Conservation (phyloP, 2,888 invertebrate species). For the Cataglyphis altisquamis region DNA sequence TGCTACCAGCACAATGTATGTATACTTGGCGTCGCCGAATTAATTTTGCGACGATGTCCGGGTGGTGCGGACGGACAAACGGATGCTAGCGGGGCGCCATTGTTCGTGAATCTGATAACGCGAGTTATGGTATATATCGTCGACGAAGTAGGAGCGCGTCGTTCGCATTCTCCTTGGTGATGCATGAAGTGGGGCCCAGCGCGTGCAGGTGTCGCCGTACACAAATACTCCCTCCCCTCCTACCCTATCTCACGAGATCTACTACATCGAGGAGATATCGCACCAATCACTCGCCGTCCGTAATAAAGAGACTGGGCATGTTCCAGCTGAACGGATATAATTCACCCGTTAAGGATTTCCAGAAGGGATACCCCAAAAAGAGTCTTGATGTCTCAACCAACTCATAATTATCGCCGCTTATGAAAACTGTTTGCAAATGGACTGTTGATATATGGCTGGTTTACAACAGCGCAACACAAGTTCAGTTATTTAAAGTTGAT, state of each 20-base stretch:
- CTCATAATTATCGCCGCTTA: not conserved
- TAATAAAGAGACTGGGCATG: slow-evolving; percentile 59
- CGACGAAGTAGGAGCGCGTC: slow-evolving; percentile 60
- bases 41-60: slow-evolving; percentile 43
- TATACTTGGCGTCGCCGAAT: slow-evolving; percentile 13
- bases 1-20: not conserved
- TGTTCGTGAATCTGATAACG: slow-evolving; percentile 77
- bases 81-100: slow-evolving; percentile 77
- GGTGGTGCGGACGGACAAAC: slow-evolving; percentile 61
- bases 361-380: not conserved
- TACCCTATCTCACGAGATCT: slow-evolving; percentile 80
- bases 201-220: slow-evolving; percentile 81
- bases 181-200: slow-evolving; percentile 77
- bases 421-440: not conserved
- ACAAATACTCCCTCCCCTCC: slow-evolving; percentile 79
- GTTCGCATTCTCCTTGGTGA: slow-evolving; percentile 74
- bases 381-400: slow-evolving; percentile 4
- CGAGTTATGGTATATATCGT: slow-evolving; percentile 68
- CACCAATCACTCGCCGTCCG: slow-evolving; percentile 38
- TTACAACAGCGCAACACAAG: not conserved
- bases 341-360: slow-evolving; percentile 38
- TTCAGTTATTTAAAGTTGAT: not conserved
- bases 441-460: too few species aligned
- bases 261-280: slow-evolving; percentile 79
- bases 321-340: slow-evolving; percentile 39